A percentile compares a stretch with the other conserved stretches of the same genome.
Conservation (phyloP, 2,888 invertebrate genomes). For the Apodemia zela region DNA sequence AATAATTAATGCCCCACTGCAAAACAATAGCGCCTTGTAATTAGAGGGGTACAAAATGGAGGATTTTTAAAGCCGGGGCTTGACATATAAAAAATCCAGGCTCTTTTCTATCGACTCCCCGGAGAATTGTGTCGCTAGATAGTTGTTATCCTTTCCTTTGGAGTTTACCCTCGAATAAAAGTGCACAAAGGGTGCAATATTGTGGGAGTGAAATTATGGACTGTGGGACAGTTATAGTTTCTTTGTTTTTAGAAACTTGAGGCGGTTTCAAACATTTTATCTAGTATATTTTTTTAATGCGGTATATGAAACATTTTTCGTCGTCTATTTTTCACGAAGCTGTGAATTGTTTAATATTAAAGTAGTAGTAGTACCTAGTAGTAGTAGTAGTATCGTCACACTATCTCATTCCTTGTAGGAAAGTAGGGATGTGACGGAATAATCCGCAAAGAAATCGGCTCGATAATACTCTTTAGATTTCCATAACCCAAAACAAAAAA, state of each 20-base stretch:
- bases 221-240: conserved; percentile 8
- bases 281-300: too few species aligned
- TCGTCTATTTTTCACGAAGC: too few species aligned
- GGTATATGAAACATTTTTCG: too few species aligned
- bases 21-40: conserved; percentile 20
- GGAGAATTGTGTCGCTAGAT: conserved; percentile 14
- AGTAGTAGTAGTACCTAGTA: too few species aligned
- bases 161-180: conserved; percentile 17
- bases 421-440: too few species aligned
- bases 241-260: neutral
- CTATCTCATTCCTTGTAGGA: too few species aligned
- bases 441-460: too few species aligned
- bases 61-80: conserved; percentile 10
- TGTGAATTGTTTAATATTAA: too few species aligned
- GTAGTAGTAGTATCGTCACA: too few species aligned
- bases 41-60: conserved; percentile 19
- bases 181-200: conserved; percentile 14
- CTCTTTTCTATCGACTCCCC: conserved; percentile 10
- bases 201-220: conserved; percentile 8
- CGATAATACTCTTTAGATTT: too few species aligned
- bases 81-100: conserved; percentile 16
- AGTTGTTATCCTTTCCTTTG: conserved; percentile 17
- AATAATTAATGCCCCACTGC: conserved; percentile 23
- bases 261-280: neutral
- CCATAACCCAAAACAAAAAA: too few species aligned